Base-by-base conservation (phyloP, 2,113 vertebrate genomes). In the Anseranas semipalmata region DNA sequence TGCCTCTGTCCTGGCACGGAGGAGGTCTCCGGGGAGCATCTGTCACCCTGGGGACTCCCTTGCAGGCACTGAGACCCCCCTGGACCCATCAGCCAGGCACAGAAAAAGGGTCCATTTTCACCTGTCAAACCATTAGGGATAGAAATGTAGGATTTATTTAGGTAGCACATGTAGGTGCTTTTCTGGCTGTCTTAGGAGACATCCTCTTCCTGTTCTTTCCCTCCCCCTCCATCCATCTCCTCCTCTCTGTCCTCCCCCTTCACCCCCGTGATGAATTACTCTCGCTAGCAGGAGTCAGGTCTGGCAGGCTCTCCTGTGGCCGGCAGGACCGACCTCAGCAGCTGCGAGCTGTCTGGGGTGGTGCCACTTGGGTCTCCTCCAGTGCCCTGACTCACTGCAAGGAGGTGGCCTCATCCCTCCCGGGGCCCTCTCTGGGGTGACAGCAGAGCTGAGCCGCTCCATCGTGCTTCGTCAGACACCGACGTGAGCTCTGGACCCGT, bases 221-320 rank as follows among this genome's bases (percentile, higher is more conserved):
- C 8, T 39, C 3, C 11, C 2, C 9, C 2, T 6, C 4, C 3
- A 18, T 19, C 8, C 0, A 3, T 50, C 48, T 78, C 37, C 30
- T 65, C 20, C 33, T 30, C 50, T 32, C 35, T 3, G 0, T 39
- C 37, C 8, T 59, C 8, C n/a, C 14, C 12, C 2, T 5, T 56
- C 0, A 0, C 12, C 3, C 10, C 4, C 7, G 12, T 8, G 16
- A 30, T 0, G 3, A 41, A 58, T 43, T n/a, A 30, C 39, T 63
- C 15, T 12, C 0, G 1, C 22, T 78, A 66, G 32, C 19, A 78
- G 70, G 55, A 86, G 41, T 7, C 0, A 1, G 15, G 37, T 46
- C 87, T 75, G 77, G 56, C 70, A 75, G 80, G n/a, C 14, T 81
- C 60, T 41, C 17, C 74, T 46, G 68, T 0, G 10, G 45, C 86